Evolutionary conservation across 2,113 vertebrate species (phyloP).

Genomic region (Rhinoderma darwinii): DNA sequence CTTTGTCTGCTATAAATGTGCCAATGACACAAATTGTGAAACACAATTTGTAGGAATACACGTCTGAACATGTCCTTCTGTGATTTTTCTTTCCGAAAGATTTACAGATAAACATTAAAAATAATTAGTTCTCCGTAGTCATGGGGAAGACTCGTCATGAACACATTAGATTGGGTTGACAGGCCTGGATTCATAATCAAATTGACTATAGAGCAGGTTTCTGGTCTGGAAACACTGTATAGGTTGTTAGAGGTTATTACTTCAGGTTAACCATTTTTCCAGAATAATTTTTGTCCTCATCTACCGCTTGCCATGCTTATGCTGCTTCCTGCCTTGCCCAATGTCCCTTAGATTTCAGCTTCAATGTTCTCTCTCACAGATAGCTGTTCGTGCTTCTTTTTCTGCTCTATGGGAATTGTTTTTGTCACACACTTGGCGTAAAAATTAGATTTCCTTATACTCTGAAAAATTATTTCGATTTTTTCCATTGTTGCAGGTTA

Average conservation of each 20-base stretch:
- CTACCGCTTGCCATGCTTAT: not conserved
- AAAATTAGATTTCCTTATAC: constrained; percentile 11
- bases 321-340: not conserved
- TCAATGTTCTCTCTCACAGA: not conserved
- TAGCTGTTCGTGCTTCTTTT: not conserved
- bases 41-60: not conserved
- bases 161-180: not conserved
- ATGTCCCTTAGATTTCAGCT: not conserved
- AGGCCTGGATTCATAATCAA: not conserved
- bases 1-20: too few relatives aligned
- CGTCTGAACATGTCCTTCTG: not conserved
- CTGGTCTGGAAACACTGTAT: not conserved
- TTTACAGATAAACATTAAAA: not conserved
- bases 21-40: too few relatives aligned
- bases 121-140: not conserved
- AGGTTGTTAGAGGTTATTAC: not conserved
- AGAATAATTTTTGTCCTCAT: not conserved
- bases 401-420: not conserved
- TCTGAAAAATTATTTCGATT: not conserved
- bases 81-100: not conserved
- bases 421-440: not conserved
- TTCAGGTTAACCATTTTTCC: not conserved
- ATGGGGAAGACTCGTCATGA: not conserved
- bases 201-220: not conserved
- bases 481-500: not conserved